phyloP scores from a whole-genome alignment of 2,113 vertebrate species.

The Manacus vitellinus region DNA sequence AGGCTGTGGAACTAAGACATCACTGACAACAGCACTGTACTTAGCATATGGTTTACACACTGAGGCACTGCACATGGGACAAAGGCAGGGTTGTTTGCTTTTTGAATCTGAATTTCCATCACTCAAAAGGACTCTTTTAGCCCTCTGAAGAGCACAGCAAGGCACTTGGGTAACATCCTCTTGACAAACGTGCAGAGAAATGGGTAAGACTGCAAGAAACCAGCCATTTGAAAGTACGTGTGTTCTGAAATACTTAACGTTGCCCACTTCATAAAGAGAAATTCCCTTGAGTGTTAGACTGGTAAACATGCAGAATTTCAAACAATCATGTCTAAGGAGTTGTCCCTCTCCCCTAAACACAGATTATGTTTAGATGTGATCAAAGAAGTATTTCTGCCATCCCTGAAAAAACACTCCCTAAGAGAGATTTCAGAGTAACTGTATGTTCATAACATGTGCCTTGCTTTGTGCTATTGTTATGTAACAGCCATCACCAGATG shows the following conservation, averaged over 20 bases:
- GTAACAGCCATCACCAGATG: slow-evolving; percentile 8
- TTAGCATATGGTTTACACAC: not conserved
- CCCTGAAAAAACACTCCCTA: not conserved
- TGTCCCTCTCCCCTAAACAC: not conserved
- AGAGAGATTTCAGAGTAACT: not conserved
- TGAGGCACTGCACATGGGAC: not conserved
- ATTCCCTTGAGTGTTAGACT: not conserved
- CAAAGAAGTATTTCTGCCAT: not conserved
- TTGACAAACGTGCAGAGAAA: not conserved
- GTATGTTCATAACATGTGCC: not conserved
- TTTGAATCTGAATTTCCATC: not conserved
- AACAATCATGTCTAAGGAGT: not conserved
- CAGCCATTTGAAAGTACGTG: not conserved
- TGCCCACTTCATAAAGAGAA: not conserved
- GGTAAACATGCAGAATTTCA: not conserved
- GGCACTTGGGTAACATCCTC: not conserved
- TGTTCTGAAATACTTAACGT: not conserved
- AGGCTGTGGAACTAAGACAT: not conserved
- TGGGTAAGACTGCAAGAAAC: not conserved
- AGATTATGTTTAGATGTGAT: not conserved
- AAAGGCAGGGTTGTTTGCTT: slow-evolving; percentile 15
- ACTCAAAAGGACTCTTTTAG: not conserved
- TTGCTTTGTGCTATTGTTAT: not conserved
- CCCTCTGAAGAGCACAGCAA: not conserved
- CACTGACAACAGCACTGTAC: not conserved